These are phyloP conservation scores for Ectobius pallidus DNA, from an alignment of 2,888 invertebrate genomes.

Conservation along the genomic window DNA sequence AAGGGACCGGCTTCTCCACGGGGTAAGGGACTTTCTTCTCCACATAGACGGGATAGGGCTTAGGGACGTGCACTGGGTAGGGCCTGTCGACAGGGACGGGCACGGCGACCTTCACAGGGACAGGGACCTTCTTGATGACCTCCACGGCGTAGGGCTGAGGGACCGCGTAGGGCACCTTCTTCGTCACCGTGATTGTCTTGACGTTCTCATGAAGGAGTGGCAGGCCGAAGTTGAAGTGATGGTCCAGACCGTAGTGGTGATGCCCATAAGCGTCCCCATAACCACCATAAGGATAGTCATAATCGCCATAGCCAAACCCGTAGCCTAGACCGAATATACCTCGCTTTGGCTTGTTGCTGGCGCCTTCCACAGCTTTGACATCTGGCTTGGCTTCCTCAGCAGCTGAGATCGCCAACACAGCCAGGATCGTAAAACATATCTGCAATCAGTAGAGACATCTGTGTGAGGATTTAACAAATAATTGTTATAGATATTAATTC, in stretches of 20 bases:
- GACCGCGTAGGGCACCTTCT: constrained; percentile 50
- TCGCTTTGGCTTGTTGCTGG: constrained; percentile 55
- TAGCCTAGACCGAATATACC: constrained; percentile 53
- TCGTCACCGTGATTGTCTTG: constrained; percentile 49
- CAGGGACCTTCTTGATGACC: constrained; percentile 30
- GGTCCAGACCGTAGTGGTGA: constrained; percentile 43
- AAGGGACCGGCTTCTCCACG: constrained; percentile 50
- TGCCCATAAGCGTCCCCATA: constrained; percentile 45
- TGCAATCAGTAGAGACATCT: too few relatives aligned
- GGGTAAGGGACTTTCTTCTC: constrained; percentile 54
- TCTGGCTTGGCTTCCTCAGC: too few relatives aligned
- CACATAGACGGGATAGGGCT: constrained; percentile 53
- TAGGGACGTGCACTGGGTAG: constrained; percentile 51
- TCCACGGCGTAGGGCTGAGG: constrained; percentile 59
- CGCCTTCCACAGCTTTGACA: constrained; percentile 15
- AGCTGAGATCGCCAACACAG: too few relatives aligned
- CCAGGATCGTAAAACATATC: too few relatives aligned
- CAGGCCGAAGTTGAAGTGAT: constrained; percentile 42
- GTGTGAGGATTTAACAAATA: too few relatives aligned
- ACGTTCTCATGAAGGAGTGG: constrained; percentile 55
- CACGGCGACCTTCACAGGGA: constrained; percentile 33
- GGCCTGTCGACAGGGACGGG: constrained; percentile 51
- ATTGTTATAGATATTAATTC: too few relatives aligned
- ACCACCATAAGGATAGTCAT: constrained; percentile 33
- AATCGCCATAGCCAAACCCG: constrained; percentile 9